Evolutionary conservation across 2,888 invertebrate genomes (phyloP).

Genomic region (Hermodice carunculata): DNA sequence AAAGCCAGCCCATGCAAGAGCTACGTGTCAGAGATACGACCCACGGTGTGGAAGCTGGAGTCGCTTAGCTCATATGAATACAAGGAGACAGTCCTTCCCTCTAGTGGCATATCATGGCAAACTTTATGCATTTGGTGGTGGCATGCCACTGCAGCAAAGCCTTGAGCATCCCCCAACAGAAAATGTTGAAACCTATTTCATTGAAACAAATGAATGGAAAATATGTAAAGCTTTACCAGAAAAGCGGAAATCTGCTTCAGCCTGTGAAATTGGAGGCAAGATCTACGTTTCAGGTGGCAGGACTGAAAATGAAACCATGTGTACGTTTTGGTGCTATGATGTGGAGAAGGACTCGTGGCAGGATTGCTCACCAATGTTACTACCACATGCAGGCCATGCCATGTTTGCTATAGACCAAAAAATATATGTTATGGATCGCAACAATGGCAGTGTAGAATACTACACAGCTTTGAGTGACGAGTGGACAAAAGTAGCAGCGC

Average conservation of each 20-base stretch:
- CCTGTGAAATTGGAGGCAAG: slow-evolving; percentile 15
- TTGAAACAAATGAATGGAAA: slow-evolving; percentile 25
- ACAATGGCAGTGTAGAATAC: slow-evolving; percentile 11
- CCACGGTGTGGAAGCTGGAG: slow-evolving; percentile 24
- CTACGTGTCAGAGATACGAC: slow-evolving; percentile 26
- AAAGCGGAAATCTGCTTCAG: slow-evolving; percentile 21
- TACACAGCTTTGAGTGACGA: slow-evolving; percentile 6
- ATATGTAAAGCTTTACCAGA: slow-evolving; percentile 15
- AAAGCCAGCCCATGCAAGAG: slow-evolving; percentile 30
- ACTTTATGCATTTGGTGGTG: slow-evolving; percentile 32
- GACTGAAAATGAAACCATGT: slow-evolving; percentile 18
- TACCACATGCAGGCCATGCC: slow-evolving; percentile 28
- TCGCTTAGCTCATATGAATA: slow-evolving; percentile 21
- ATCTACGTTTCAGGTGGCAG: slow-evolving; percentile 30
- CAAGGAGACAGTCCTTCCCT: slow-evolving; percentile 29
- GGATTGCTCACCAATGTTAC: slow-evolving; percentile 19
- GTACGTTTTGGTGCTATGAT: slow-evolving; percentile 26
- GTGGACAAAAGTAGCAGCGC: slow-evolving; percentile 23
- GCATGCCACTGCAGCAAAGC: slow-evolving; percentile 11
- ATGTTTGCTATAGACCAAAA: slow-evolving; percentile 15
- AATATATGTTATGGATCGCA: slow-evolving; percentile 25
- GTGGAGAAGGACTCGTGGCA: slow-evolving; percentile 14
- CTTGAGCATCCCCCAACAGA: slow-evolving; percentile 28
- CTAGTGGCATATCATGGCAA: slow-evolving; percentile 9
- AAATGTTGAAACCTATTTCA: slow-evolving; percentile 26